Evolutionary conservation across 1,140 invertebrate species (phyloP).

Genomic region (Octopus sinensis): DNA sequence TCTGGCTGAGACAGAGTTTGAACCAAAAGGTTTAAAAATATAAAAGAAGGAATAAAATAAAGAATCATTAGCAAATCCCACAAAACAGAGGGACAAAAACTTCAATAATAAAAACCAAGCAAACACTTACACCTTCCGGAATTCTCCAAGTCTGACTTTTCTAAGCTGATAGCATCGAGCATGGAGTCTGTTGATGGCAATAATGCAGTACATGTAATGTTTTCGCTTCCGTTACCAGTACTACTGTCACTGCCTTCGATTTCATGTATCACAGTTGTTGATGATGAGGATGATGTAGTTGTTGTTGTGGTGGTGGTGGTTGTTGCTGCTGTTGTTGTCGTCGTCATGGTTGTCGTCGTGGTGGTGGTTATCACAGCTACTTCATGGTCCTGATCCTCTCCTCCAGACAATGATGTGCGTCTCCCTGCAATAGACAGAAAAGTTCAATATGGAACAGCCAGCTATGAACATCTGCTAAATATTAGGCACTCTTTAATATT

Average conservation of each 20-base stretch:
- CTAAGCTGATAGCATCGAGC: constrained; percentile 29
- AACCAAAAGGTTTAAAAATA: no score
- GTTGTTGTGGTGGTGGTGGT: no score
- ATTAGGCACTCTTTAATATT: no score
- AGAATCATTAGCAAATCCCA: no score
- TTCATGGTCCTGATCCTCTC: constrained; percentile 30
- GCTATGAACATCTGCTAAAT: no score
- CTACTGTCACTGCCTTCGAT: constrained; percentile 30
- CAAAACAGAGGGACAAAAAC: no score
- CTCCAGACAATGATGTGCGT: constrained; percentile 28
- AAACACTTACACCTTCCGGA: constrained; percentile 24
- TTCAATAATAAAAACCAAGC: neutral
- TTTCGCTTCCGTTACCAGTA: constrained; percentile 6
- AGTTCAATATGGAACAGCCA: no score
- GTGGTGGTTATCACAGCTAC: constrained; percentile 31
- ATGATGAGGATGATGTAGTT: no score
- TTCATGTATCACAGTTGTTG: neutral
- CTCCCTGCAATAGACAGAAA: constrained; percentile 17
- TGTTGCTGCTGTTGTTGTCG: no score
- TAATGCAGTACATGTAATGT: neutral
- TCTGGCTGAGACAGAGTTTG: no score
- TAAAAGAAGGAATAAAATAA: no score
- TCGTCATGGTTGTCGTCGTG: neutral
- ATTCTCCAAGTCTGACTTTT: constrained; percentile 31
- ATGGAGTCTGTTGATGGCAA: constrained; percentile 5